These are phyloP conservation scores for Pipistrellus nathusii DNA, from an alignment of 2,797 vertebrate species.

Conservation along the genomic window DNA sequence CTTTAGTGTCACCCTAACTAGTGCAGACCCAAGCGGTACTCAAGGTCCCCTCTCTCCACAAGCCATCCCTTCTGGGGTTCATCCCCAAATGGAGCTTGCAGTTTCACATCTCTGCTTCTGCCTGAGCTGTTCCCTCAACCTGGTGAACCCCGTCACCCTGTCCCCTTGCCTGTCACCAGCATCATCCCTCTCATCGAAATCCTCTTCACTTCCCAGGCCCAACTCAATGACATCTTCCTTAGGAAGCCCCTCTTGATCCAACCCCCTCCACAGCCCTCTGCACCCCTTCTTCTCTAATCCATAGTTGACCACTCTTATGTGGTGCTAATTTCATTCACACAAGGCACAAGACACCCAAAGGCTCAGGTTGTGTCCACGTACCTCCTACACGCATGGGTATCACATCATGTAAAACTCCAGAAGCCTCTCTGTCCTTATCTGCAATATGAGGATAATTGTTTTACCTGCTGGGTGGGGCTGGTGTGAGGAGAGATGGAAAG, in stretches of 20 bases:
- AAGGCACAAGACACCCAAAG: neutral
- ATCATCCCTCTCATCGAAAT: neutral
- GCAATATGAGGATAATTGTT: neutral
- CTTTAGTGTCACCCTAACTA: neutral
- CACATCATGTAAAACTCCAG: neutral
- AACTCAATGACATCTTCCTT: neutral
- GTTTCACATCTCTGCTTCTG: neutral
- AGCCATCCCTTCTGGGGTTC: neutral
- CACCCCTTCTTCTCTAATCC: neutral
- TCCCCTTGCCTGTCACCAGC: neutral
- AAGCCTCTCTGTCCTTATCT: neutral
- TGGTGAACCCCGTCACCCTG: neutral
- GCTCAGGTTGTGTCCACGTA: neutral
- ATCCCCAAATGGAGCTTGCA: neutral
- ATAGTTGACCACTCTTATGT: neutral
- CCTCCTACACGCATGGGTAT: fast-evolving
- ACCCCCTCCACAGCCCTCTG: neutral
- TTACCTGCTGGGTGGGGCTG: neutral
- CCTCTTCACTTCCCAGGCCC: neutral
- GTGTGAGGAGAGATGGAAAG: neutral
- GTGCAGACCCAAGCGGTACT: neutral
- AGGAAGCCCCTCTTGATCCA: neutral
- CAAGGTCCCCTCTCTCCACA: neutral
- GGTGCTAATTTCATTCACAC: neutral
- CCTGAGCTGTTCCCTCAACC: neutral